phyloP scores from a whole-genome alignment of 2,113 vertebrate species.

The Leucosticte australis region DNA sequence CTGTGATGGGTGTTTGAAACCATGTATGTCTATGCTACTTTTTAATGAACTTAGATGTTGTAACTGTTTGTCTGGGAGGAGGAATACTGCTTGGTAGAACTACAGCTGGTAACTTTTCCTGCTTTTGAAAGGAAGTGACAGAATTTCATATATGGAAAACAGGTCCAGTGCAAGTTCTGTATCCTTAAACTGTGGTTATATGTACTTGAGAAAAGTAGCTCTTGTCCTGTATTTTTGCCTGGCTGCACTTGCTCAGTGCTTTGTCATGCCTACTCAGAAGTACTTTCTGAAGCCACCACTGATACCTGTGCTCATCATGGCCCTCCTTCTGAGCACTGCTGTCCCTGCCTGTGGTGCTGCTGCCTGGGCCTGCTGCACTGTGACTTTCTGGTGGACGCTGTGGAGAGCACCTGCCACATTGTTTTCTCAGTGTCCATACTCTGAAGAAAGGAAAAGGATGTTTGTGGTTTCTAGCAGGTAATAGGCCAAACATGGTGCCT shows the following conservation, averaged over 20 bases:
- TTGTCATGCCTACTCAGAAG: background rate
- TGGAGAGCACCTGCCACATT: background rate
- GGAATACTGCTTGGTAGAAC: background rate
- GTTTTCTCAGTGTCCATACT: background rate
- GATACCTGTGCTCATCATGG: rapidly evolving
- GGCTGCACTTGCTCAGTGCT: background rate
- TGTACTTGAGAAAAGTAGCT: background rate
- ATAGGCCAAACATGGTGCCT: background rate
- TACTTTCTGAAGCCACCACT: rapidly evolving
- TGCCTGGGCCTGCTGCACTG: background rate
- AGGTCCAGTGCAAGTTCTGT: background rate
- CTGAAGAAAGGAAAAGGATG: background rate
- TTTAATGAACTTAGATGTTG: background rate
- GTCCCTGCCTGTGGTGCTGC: background rate
- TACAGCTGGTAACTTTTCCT: background rate
- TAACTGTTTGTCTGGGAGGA: background rate
- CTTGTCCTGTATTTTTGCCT: background rate
- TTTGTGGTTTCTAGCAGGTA: background rate
- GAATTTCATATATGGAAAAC: background rate
- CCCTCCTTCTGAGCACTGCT: background rate
- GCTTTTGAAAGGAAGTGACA: background rate
- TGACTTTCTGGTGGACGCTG: background rate
- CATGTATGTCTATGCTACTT: background rate
- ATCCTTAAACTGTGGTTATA: background rate
- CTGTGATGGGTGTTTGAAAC: background rate